phyloP scores from a whole-genome alignment of 2,113 vertebrate species.

The Nothocercus julius region DNA sequence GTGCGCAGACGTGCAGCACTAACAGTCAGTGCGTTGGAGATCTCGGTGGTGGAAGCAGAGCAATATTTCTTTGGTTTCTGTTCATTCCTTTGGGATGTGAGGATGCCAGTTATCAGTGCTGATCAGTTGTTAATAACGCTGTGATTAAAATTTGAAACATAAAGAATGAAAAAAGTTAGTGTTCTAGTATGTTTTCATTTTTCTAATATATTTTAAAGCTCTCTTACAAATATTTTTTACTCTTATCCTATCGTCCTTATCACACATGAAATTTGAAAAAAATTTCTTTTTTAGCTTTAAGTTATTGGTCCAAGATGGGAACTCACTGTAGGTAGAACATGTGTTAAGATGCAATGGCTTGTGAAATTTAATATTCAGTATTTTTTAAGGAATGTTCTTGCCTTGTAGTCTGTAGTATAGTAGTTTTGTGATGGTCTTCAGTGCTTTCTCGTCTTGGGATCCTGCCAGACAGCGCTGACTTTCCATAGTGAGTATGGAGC shows the following conservation, averaged over 20 bases:
- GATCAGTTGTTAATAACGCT: background rate
- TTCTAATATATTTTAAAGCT: background rate
- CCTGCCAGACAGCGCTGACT: background rate
- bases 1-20: background rate
- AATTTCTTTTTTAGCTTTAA: background rate
- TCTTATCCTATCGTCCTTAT: background rate
- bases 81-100: background rate
- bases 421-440: background rate
- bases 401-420: background rate
- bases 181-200: background rate
- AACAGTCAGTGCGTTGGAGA: background rate
- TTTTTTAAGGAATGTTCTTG: background rate
- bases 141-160: background rate
- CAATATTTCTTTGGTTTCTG: background rate
- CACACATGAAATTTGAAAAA: background rate
- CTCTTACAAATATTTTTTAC: background rate
- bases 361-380: background rate
- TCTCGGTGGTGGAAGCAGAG: background rate
- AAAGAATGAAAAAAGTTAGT: background rate
- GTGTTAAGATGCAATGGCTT: background rate
- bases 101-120: background rate
- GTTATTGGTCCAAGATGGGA: background rate
- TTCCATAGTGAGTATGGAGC: background rate
- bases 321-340: background rate
- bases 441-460: background rate